phyloP scores from a whole-genome alignment of 2,888 invertebrate species.

The Drosophila subsilvestris region DNA sequence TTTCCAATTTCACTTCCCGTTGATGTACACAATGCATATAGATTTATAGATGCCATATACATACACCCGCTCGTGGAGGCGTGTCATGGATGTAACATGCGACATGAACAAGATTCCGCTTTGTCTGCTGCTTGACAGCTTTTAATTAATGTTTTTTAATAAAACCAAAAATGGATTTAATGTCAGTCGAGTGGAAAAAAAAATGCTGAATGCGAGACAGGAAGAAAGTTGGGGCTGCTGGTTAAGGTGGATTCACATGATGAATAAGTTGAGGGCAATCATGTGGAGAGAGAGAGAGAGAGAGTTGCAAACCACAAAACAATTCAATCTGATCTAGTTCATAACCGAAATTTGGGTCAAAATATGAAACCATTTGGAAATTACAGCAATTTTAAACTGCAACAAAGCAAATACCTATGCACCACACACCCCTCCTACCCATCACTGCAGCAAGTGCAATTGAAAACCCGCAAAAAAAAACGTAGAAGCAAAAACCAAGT shows the following conservation, averaged over 20 bases:
- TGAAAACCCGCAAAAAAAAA: constrained; percentile 19
- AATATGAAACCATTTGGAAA: constrained; percentile 8
- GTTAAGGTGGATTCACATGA: not conserved
- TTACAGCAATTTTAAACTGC: constrained; percentile 12
- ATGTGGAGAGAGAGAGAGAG: not conserved
- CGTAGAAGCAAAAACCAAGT: constrained; percentile 22
- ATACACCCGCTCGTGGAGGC: constrained; percentile 11
- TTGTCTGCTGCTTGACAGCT: constrained; percentile 32
- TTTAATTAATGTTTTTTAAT: constrained; percentile 37
- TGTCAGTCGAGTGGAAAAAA: constrained; percentile 1
- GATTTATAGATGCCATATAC: constrained; percentile 9
- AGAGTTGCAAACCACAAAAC: not conserved
- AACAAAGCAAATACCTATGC: not conserved
- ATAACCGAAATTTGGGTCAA: constrained; percentile 18
- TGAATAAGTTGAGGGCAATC: constrained; percentile 1
- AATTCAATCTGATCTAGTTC: constrained; percentile 15
- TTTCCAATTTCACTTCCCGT: constrained; percentile 31
- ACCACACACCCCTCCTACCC: not conserved
- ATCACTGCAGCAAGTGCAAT: constrained; percentile 30
- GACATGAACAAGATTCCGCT: constrained; percentile 1
- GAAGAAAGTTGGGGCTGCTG: constrained; percentile 18
- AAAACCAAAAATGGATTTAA: constrained; percentile 23
- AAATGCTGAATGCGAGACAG: not conserved
- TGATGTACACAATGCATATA: constrained; percentile 14
- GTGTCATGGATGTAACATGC: constrained; percentile 14